Conservation (phyloP, 2,888 invertebrate genomes). For the Melipona bicolor region DNA sequence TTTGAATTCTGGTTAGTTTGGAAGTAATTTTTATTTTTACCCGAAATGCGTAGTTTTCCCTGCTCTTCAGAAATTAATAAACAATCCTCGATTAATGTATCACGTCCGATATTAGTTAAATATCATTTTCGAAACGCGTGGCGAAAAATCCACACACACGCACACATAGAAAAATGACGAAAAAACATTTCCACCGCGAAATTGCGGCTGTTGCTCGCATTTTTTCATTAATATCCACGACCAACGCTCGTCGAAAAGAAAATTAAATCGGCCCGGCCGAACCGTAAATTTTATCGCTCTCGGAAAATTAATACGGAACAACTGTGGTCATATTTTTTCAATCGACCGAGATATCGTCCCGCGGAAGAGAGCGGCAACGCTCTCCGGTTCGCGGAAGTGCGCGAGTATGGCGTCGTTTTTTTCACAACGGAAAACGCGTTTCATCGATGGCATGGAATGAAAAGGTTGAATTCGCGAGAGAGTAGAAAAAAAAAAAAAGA, state of each 20-base stretch:
- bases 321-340: neutral
- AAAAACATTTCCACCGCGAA: too few species aligned
- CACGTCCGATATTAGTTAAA: neutral
- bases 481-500: neutral
- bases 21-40: neutral
- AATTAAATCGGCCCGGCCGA: too few species aligned
- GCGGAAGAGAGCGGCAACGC: too few species aligned
- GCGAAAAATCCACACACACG: too few species aligned
- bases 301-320: neutral
- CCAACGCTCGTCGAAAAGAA: too few species aligned
- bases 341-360: neutral
- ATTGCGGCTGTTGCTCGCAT: neutral
- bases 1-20: neutral
- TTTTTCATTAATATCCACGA: neutral
- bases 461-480: neutral
- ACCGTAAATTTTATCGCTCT: neutral
- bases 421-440: neutral
- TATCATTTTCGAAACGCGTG: neutral
- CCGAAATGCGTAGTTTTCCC: neutral
- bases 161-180: too few species aligned
- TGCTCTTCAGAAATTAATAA: neutral
- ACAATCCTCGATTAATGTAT: neutral
- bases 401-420: neutral
- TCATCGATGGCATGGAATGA: neutral
- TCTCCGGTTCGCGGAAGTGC: too few species aligned